A percentile compares a stretch with the other conserved stretches of the same genome.
phyloP scores from a whole-genome alignment of 2,797 vertebrate genomes.

The Cyclura pinguis region DNA sequence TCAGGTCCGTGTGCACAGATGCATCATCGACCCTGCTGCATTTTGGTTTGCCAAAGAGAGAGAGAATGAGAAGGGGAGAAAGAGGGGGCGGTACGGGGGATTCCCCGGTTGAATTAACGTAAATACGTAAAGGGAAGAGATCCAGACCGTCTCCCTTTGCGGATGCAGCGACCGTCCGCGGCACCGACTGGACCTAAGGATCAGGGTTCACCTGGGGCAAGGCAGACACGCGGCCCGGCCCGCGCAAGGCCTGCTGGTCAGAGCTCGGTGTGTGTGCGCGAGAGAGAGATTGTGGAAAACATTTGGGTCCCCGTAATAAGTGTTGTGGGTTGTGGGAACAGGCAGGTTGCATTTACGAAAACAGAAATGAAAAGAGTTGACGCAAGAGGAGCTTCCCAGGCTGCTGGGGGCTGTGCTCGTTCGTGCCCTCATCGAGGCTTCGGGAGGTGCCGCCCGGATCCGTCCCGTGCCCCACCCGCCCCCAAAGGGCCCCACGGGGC shows the following conservation, averaged over 20 bases:
- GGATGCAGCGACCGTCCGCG: not conserved
- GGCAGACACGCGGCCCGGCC: too few relatives aligned
- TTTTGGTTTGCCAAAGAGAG: too few relatives aligned
- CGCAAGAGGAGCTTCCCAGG: not conserved
- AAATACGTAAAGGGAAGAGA: not conserved
- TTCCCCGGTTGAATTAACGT: not conserved
- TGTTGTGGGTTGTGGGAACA: not conserved
- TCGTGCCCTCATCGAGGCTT: not conserved
- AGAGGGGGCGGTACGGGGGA: not conserved
- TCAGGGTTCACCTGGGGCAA: too few relatives aligned
- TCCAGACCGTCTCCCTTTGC: too few relatives aligned
- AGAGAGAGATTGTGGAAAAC: not conserved
- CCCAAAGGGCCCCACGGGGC: too few relatives aligned
- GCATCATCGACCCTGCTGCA: too few relatives aligned
- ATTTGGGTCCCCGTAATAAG: not conserved
- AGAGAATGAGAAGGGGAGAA: too few relatives aligned
- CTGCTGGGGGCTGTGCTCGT: not conserved
- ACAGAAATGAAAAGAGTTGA: too few relatives aligned
- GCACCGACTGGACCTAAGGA: not conserved
- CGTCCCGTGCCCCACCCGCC: too few relatives aligned
- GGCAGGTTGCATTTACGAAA: not conserved
- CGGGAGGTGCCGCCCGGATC: not conserved
- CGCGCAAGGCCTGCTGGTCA: not conserved
- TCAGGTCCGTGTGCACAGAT: too few relatives aligned
- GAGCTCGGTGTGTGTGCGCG: not conserved